Conservation (phyloP, 1,140 invertebrate genomes). For the Ips nitidus region DNA sequence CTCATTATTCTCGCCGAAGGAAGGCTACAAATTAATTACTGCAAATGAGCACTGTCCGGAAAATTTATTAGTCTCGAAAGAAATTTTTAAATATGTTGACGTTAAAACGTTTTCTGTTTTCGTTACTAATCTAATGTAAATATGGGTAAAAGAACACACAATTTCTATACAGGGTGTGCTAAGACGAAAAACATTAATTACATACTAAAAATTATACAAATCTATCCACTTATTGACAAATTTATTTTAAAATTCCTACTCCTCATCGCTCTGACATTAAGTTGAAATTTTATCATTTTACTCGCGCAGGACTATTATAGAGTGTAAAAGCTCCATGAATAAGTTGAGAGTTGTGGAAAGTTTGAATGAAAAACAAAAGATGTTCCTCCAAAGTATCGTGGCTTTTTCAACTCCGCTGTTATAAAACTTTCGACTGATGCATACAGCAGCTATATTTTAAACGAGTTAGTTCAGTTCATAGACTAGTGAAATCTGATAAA, state of each 20-base stretch:
- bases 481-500: too few species aligned
- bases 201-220: not conserved
- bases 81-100: slow-evolving; percentile 14
- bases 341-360: too few species aligned
- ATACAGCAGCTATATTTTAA: too few species aligned
- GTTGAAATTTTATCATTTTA: too few species aligned
- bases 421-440: too few species aligned
- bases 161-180: not conserved
- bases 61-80: slow-evolving; percentile 12
- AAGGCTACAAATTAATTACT: slow-evolving; percentile 19
- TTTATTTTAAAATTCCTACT: not conserved
- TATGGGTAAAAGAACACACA: not conserved
- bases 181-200: not conserved
- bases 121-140: not conserved
- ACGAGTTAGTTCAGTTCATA: too few species aligned
- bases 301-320: too few species aligned
- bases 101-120: not conserved
- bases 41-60: slow-evolving; percentile 12
- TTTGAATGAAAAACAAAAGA: too few species aligned
- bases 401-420: too few species aligned
- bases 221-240: not conserved
- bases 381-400: too few species aligned
- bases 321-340: too few species aligned
- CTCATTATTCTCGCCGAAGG: slow-evolving; percentile 7
- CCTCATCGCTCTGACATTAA: too few species aligned